Base-by-base conservation (phyloP, 2,113 vertebrate genomes). In the Leiothrix lutea region DNA sequence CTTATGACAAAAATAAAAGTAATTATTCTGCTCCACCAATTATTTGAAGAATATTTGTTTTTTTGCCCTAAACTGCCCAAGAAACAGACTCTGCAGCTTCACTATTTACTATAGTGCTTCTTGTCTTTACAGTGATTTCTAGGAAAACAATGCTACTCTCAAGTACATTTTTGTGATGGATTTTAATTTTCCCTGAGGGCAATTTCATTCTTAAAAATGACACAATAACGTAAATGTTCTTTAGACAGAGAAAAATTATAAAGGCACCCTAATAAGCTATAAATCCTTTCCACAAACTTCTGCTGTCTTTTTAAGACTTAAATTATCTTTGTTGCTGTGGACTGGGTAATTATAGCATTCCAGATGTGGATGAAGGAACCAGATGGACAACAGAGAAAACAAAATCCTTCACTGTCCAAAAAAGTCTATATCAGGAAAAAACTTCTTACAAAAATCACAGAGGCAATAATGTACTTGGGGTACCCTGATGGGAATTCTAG, bases 261-360 rank as follows among this genome's bases (percentile, higher is more conserved):
- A 21, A 45, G 18, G 61, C 65, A 25, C 29, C 51, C 60, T 80
- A 84, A 90, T 18, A 89, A 91, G 74, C 31, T 90, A 61, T 61
- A 88, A 93, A 92, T 84, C 66, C 75, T 84, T 88, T 87, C 69
- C 77, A 92, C 78, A 77, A 62, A 78, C 33, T 85, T 88, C 79
- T 93, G 31, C 35, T 82, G 40, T 2, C 65, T 92, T 81, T 91
- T 83, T 78, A 85, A 91, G 84, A 77, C 50, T 88, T 64, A 83
- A 86, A 95, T 90, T 88, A 90, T 88, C 77, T 91, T 80, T 92
- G 51, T 56, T 90, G 47, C 38, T 78, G 64, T 56, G 72, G 88
- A 96, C 48, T 86, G 79, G 48, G 65, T 94, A 95, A 96, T 91
- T 91, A 93, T 42, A 72, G 77, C 92, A 90, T 91, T 93, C 91